Evolutionary conservation across 2,888 invertebrate species (phyloP), one percentile per base, ranked within the genome.

Genomic region (Linnaemya tessellans): DNA sequence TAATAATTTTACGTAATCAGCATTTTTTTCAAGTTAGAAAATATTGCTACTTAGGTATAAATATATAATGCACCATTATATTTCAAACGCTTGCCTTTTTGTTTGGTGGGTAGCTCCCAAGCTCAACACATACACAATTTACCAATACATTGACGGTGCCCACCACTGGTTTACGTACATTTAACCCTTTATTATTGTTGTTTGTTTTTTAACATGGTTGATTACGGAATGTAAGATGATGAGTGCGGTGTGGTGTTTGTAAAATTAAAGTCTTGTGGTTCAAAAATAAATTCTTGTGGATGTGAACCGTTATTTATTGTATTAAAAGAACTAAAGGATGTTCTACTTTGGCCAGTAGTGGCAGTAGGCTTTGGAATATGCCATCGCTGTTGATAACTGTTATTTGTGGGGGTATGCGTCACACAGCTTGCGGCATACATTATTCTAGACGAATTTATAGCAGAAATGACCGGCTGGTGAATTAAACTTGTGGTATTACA

Each of bases 231-330:
- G 20, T 58, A 5, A 58, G 1, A 58, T n/a, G 58, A n/a, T n/a
- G n/a, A 10, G 11, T 58, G n/a, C 7, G 58, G 58, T 35, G 35
- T 18, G 13, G 41, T 18, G 41, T 38, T 38, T 41, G n/a, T 38
- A 20, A 41, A 41, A 41, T 58, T 35, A 30, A 35, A 58, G n/a
- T 35, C 3, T 35, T 35, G 30, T 58, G 58, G 58, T n/a, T 58
- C 35, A 30, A 11, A 58, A 58, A 30, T 35, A n/a, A 30, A 58
- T 58, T 58, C 15, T n/a, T 15, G 35, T 35, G 58, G 30, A 30
- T 35, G 30, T 58, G 30, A n/a, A 58, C n/a, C 10, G n/a, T 58
- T 58, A n/a, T 58, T 58, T 20, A 35, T 30, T 35, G 58, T 58
- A 11, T 58, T 58, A 11, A n/a, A n/a, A n/a, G n/a, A n/a, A n/a